Evolutionary conservation across 2,113 vertebrate genomes (phyloP).

Genomic region (Mustela lutreola): DNA sequence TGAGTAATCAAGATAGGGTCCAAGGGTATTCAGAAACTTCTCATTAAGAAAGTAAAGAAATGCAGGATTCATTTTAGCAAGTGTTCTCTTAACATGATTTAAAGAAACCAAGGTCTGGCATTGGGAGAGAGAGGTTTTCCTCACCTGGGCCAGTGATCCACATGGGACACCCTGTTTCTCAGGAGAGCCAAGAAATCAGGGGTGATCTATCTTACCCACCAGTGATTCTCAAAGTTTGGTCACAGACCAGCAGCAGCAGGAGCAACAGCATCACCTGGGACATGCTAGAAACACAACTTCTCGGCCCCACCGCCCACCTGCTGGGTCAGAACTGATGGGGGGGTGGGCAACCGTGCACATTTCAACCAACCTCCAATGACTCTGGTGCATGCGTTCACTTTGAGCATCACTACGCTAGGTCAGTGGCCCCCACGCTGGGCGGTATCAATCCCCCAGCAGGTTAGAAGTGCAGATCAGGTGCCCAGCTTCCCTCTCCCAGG

Average conservation of each 20-base stretch:
- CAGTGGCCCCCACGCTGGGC: accelerated
- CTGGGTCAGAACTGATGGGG: background rate
- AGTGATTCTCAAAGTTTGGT: background rate
- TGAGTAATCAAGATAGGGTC: background rate
- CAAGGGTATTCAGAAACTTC: background rate
- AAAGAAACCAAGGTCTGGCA: background rate
- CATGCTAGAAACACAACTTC: background rate
- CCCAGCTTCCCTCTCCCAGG: background rate
- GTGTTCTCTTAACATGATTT: background rate
- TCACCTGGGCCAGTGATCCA: background rate
- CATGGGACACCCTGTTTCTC: background rate
- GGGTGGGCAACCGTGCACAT: background rate
- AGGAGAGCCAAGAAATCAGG: background rate
- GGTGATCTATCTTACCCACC: background rate
- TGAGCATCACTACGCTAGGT: background rate
- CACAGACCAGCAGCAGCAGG: background rate
- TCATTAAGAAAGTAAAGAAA: background rate
- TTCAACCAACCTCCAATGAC: background rate
- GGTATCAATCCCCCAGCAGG: background rate
- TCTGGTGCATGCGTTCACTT: background rate
- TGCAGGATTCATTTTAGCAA: background rate
- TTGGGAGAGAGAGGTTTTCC: background rate
- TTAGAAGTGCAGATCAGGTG: background rate
- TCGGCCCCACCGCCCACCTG: background rate
- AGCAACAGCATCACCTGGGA: background rate